phyloP scores from a whole-genome alignment of 1,140 invertebrate species.

The Propsilocerus akamusi region DNA sequence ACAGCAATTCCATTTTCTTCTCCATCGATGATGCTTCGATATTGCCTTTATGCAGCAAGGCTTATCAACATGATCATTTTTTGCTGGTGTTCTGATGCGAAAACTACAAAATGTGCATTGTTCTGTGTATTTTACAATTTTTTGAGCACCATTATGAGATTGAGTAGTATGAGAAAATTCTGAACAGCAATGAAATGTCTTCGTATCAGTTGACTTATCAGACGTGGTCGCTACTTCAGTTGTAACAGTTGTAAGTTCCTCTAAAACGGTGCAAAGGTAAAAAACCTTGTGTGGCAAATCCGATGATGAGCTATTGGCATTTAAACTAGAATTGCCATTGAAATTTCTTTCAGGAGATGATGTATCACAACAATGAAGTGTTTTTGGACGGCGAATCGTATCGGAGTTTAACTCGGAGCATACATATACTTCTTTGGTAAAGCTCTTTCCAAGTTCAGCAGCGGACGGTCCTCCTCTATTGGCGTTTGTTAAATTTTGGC shows the following conservation, averaged over 20 bases:
- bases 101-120: conserved; percentile 23
- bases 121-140: conserved; percentile 17
- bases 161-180: conserved; percentile 2
- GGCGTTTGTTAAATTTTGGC: conserved; percentile 16
- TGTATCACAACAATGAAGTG: conserved; percentile 19
- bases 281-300: conserved; percentile 12
- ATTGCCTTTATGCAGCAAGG: conserved; percentile 17
- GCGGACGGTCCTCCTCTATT: not conserved
- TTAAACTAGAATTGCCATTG: conserved; percentile 4
- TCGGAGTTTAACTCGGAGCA: conserved; percentile 17
- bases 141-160: not conserved
- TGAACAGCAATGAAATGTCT: conserved; percentile 19
- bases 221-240: conserved; percentile 2
- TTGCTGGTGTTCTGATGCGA: conserved; percentile 9
- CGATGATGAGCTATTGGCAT: conserved; percentile 15
- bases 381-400: conserved; percentile 4
- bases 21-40: conserved; percentile 24
- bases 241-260: conserved; percentile 10
- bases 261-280: conserved; percentile 20
- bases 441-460: conserved; percentile 8
- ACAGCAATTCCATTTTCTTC: conserved; percentile 33
- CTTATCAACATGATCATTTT: conserved; percentile 7
- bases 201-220: conserved; percentile 7
- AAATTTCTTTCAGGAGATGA: too few relatives aligned
- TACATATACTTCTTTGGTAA: conserved; percentile 12